These are phyloP conservation scores for Adoxophyes honmai DNA, from an alignment of 1,140 invertebrate species.

Conservation along the genomic window DNA sequence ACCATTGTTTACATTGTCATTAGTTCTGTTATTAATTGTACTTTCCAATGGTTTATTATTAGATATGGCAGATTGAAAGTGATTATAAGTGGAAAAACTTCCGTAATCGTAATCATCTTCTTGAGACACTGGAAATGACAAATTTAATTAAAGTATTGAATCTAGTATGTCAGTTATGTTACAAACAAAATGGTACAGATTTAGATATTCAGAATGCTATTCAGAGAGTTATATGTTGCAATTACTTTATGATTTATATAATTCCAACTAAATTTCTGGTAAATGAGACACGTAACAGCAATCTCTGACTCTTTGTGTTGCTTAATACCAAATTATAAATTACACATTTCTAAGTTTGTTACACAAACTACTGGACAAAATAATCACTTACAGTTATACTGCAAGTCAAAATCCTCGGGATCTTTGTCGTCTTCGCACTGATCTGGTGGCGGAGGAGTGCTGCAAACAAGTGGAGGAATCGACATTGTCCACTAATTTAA, in stretches of 20 bases:
- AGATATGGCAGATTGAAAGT: slow-evolving; percentile 23
- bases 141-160: slow-evolving; percentile 17
- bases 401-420: slow-evolving; percentile 65
- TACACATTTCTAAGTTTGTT: too few relatives aligned
- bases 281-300: slow-evolving; percentile 3
- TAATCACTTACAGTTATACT: slow-evolving; percentile 61
- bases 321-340: too few relatives aligned
- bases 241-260: neutral
- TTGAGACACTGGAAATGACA: slow-evolving; percentile 56
- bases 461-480: slow-evolving; percentile 74
- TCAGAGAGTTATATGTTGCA: neutral
- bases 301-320: neutral
- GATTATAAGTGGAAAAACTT: slow-evolving; percentile 37
- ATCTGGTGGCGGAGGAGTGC: slow-evolving; percentile 72
- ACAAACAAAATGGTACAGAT: slow-evolving; percentile 12
- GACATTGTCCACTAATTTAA: slow-evolving; percentile 49
- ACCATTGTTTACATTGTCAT: neutral
- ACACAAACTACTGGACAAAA: too few relatives aligned
- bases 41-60: slow-evolving; percentile 6
- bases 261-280: neutral
- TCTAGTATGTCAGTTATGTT: neutral
- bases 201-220: neutral
- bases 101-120: slow-evolving; percentile 60
- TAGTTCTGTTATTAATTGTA: neutral
- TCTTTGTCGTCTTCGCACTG: slow-evolving; percentile 72